phyloP scores from a whole-genome alignment of 2,113 vertebrate genomes.

The Motacilla alba region DNA sequence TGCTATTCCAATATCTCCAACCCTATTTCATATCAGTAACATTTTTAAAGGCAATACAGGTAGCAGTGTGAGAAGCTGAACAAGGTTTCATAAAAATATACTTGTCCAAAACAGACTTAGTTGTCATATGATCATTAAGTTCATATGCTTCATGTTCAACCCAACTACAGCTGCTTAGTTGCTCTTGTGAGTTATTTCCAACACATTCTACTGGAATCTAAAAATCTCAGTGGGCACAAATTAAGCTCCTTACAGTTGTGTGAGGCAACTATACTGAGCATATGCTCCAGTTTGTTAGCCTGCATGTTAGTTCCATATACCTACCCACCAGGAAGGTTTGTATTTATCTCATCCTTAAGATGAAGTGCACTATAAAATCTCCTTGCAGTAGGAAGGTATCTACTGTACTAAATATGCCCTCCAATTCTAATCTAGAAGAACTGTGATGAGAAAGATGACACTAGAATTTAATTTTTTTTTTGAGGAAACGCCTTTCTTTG shows the following conservation, averaged over 20 bases:
- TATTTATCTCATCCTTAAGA: background rate
- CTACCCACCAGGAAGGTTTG: background rate
- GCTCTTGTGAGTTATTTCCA: background rate
- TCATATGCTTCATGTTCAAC: background rate
- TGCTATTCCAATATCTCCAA: background rate
- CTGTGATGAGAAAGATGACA: background rate
- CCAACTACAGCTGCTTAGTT: background rate
- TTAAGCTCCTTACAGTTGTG: background rate
- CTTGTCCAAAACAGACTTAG: background rate
- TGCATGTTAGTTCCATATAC: background rate
- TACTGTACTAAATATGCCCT: background rate
- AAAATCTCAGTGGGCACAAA: background rate
- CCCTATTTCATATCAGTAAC: background rate
- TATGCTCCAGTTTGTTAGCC: background rate
- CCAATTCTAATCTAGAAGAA: background rate
- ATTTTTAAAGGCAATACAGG: background rate
- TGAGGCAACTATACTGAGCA: background rate
- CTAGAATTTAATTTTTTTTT: too few relatives aligned
- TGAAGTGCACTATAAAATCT: background rate
- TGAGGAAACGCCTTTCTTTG: background rate
- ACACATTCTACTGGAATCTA: background rate
- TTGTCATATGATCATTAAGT: background rate
- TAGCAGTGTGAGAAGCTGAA: background rate
- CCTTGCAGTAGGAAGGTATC: background rate
- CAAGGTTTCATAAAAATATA: background rate